A percentile compares a stretch with the other conserved stretches of the same genome.
These are phyloP conservation scores for Crocuta crocuta DNA, from an alignment of 2,113 vertebrate species.

Conservation along the genomic window DNA sequence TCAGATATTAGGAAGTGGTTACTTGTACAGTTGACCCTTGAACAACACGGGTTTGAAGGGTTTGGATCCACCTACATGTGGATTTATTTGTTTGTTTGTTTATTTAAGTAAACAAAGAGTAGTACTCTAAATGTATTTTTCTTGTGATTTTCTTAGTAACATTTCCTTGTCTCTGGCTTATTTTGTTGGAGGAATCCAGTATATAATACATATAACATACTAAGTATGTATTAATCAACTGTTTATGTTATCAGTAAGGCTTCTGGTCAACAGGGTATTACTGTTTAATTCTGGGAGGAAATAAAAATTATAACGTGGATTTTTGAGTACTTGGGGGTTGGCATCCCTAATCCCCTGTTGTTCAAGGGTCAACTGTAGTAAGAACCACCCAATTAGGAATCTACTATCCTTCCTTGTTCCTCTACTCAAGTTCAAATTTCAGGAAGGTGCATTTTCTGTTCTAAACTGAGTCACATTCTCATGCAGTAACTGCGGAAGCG, in stretches of 20 bases:
- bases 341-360: background rate
- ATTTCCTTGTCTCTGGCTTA: background rate
- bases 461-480: slow-evolving; percentile 27
- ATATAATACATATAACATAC: background rate
- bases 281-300: background rate
- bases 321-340: background rate
- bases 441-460: background rate
- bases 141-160: background rate
- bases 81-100: background rate
- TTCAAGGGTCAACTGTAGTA: background rate
- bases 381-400: background rate
- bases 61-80: background rate
- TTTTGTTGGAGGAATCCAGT: background rate
- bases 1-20: slow-evolving; percentile 3
- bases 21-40: background rate
- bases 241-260: background rate
- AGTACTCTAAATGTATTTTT: background rate
- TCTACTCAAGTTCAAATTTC: background rate
- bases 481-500: background rate
- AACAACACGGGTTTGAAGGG: background rate
- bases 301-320: background rate
- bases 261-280: background rate
- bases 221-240: background rate
- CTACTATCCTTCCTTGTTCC: background rate
- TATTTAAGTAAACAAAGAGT: background rate